Evolutionary conservation across 1,140 invertebrate genomes (phyloP), one percentile per base, ranked within the genome.

Genomic region (Penaeus indicus): DNA sequence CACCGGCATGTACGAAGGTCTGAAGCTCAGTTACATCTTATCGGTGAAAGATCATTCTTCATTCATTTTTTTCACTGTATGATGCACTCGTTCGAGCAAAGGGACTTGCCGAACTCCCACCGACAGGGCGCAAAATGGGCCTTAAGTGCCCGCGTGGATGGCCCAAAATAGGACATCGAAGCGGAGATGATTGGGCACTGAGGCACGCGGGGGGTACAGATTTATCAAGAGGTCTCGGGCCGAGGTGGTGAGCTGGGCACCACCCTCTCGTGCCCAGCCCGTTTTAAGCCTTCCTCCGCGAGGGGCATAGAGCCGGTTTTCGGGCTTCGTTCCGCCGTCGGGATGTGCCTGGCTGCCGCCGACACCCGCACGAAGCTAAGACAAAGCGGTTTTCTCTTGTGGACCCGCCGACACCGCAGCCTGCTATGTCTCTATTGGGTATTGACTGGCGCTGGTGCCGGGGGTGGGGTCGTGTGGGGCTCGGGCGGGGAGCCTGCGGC

Each of bases 11-110:
- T 54, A 54, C 84, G 67, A 67, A 77, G 62, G 84, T 85, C 77
- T 85, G 84, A 85, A 85, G 69, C 84, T 42, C 69, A 64, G 16
- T 54, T 72, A 60, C 84, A 85, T 85, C 69, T 77, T 85, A 85
- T 85, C 84, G 84, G 67, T 75, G 84, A 85, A 75, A 60, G 84
- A 85, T 85, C 84, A 72, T 61, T 85, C 54, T 85, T 85, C 84
- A 85, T 85, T 85, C 84, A 85, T 85, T 85, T 85, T 85, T 85
- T 85, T 84, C 69, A 85, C 69, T 85, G 84, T 38, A 85, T 77
- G 84, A 77, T 77, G 84, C 69, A 77, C 84, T 85, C 38, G 47
- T 60, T 22, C 11, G 32, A 32, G 27, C 47, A n/a, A 85, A 64
- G 61, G 62, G n/a, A 72, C 47, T 72, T 69, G n/a, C 84, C 16